These are phyloP conservation scores for Pseudomyrmex pallidus DNA, from an alignment of 1,140 invertebrate genomes.

Conservation along the genomic window DNA sequence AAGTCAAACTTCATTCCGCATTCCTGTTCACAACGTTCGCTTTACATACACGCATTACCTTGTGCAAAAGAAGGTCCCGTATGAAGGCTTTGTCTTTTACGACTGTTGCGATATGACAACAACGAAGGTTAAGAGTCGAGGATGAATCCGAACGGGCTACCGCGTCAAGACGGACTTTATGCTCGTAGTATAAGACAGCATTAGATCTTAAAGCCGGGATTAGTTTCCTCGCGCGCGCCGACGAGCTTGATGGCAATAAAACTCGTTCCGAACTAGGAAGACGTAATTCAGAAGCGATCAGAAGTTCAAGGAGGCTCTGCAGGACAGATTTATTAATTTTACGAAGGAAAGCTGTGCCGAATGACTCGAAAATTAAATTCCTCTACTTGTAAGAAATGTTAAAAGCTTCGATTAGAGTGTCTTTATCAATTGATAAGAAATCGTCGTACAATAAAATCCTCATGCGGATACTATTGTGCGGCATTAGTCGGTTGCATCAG, in stretches of 20 bases:
- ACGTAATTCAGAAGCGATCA: neutral
- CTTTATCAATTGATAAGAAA: too few relatives aligned
- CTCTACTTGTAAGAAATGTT: too few relatives aligned
- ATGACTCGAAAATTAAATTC: too few relatives aligned
- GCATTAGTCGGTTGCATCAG: neutral
- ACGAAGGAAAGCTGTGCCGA: neutral
- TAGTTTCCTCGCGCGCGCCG: conserved; percentile 55
- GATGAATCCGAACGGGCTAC: conserved; percentile 64
- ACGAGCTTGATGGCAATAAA: conserved; percentile 32
- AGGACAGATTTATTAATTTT: conserved; percentile 29
- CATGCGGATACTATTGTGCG: neutral
- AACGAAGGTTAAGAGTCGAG: conserved; percentile 64
- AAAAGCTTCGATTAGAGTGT: too few relatives aligned
- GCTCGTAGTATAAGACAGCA: conserved; percentile 61
- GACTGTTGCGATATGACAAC: conserved; percentile 58
- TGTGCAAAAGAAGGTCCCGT: neutral
- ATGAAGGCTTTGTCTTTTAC: conserved; percentile 59
- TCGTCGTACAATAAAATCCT: neutral
- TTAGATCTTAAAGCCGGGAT: conserved; percentile 67
- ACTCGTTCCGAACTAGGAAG: neutral
- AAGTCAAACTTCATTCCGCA: conserved; percentile 66
- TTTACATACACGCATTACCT: conserved; percentile 19
- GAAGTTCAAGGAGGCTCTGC: neutral
- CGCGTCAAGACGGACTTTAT: conserved; percentile 43
- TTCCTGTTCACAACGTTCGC: conserved; percentile 26